A percentile compares a stretch with the other conserved stretches of the same genome.
phyloP scores from a whole-genome alignment of 2,113 vertebrate genomes.

The Trogon melanurus region DNA sequence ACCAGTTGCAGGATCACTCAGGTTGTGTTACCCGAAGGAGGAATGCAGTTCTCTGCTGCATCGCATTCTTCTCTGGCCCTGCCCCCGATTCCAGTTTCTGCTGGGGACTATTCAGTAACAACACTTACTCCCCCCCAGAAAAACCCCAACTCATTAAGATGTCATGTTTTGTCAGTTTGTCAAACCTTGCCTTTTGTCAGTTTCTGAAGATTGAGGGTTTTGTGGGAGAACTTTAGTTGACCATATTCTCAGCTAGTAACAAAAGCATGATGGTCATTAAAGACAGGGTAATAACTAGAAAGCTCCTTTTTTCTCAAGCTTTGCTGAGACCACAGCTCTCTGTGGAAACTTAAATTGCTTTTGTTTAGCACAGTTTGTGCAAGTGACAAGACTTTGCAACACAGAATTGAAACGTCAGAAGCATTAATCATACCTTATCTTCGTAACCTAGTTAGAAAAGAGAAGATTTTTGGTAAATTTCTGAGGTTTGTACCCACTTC shows the following conservation, averaged over 20 bases:
- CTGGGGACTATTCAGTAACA: neutral
- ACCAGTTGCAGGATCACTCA: neutral
- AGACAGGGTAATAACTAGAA: neutral
- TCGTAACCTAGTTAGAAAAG: neutral
- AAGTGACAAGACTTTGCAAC: neutral
- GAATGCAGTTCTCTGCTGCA: neutral
- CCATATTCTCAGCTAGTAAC: neutral
- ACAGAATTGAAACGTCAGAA: neutral
- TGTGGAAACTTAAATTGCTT: neutral
- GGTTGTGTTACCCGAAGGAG: neutral
- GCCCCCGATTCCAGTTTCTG: neutral
- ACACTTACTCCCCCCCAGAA: neutral
- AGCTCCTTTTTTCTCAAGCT: neutral
- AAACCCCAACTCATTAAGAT: neutral
- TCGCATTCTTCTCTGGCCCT: neutral
- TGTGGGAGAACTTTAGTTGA: neutral
- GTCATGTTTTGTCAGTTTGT: neutral
- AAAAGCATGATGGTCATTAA: neutral
- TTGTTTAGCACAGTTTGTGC: neutral
- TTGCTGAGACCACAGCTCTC: neutral
- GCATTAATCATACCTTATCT: neutral
- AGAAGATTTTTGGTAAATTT: neutral
- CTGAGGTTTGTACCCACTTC: neutral
- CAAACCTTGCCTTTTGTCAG: neutral
- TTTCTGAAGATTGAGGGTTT: neutral